A percentile compares a stretch with the other conserved stretches of the same genome.
These are phyloP conservation scores for Thunnus albacares DNA, from an alignment of 2,797 vertebrate genomes.

Conservation along the genomic window DNA sequence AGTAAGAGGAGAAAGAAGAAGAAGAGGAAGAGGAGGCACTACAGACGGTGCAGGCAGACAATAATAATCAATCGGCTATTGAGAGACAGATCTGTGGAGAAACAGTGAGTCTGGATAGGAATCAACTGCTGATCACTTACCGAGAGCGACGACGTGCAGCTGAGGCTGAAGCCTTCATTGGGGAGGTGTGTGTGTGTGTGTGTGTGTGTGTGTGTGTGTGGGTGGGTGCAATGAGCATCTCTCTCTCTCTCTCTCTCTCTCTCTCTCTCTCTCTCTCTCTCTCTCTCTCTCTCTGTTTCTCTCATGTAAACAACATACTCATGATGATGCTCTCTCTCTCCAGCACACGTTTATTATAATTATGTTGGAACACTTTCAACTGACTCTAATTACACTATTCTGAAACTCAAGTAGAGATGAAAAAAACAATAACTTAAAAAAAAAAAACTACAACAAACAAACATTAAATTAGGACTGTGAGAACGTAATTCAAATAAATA, in stretches of 20 bases:
- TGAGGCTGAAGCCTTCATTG: constrained; percentile 4
- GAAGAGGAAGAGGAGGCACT: neutral
- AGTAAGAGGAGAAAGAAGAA: neutral
- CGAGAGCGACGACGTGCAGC: neutral
- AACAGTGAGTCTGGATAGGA: neutral
- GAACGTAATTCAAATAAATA: neutral
- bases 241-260: constrained; percentile 17
- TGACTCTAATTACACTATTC: neutral
- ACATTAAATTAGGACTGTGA: neutral
- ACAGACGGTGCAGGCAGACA: constrained; percentile 2
- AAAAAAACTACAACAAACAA: neutral
- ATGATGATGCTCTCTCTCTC: too few relatives aligned
- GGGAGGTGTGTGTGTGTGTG: neutral
- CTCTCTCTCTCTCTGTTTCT: neutral
- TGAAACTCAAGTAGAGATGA: neutral
- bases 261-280: neutral
- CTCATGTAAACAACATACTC: too few relatives aligned
- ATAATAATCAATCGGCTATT: neutral
- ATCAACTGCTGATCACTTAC: constrained; percentile 12
- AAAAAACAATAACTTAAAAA: neutral
- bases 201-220: neutral
- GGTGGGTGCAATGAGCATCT: neutral
- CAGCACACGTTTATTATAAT: too few relatives aligned
- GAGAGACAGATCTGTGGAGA: constrained; percentile 10
- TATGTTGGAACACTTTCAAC: neutral